Evolutionary conservation across 2,888 invertebrate species (phyloP), one percentile per base, ranked within the genome.

Genomic region (Brachylomia viminalis): DNA sequence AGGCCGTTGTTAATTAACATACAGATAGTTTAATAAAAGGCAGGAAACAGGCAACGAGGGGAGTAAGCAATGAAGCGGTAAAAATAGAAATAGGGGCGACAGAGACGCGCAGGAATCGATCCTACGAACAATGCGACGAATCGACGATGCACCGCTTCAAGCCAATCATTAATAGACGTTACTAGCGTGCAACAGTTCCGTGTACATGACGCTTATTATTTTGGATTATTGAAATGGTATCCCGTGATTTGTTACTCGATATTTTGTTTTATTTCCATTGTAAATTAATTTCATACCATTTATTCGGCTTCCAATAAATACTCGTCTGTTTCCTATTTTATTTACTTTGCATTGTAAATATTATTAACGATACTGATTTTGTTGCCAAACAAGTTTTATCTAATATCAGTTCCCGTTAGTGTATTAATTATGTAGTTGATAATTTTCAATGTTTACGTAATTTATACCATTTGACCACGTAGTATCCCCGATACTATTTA

Each of bases 21-120:
- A 95, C 94, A 95, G 94, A 96, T 96, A 96, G 95, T 96, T 96
- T 96, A 95, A 96, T 96, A 96, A 95, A 95, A 95, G 95, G 95
- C 96, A 96, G 96, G 96, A 96, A 96, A 92, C 95, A 92, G 91
- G 93, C 94, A 92, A 92, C 91, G 95, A 96, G 96, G 96, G 96
- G 96, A 95, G 95, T 92, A 95, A 91, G 95, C 96, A 95, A 96
- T 96, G 96, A 95, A 95, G 96, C 96, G 95, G 96, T 96, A 96
- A 96, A 96, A 96, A 96, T 96, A 96, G 96, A 95, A 90, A 93
- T 91, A 94, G 93, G 95, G 95, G 94, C 93, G 94, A 94, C 92
- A 90, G 93, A 91, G 93, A 92, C 93, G 92, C 91, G 91, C 90
- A 91, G 92, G 93, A 93, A 96, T 95, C 96, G 96, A 96, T 95